Conservation (phyloP, 1,140 invertebrate species). For the Melanaphis sacchari region DNA sequence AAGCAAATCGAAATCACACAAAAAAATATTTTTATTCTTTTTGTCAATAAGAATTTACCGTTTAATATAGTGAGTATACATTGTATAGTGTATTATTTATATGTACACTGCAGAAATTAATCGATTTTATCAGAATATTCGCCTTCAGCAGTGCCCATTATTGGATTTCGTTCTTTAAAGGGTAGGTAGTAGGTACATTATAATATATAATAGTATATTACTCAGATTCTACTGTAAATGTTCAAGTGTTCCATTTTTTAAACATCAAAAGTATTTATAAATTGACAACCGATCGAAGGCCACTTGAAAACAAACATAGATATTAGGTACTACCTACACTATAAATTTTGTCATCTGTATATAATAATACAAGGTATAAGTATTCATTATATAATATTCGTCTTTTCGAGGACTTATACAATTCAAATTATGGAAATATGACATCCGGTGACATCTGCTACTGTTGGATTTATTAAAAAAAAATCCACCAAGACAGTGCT, state of each 20-base stretch:
- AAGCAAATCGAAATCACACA: background rate
- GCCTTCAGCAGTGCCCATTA: background rate
- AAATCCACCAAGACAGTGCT: background rate
- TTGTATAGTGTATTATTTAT: background rate
- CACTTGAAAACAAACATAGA: background rate
- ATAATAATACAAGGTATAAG: background rate
- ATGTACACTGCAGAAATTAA: background rate
- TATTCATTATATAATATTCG: background rate
- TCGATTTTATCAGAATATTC: background rate
- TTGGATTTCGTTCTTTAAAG: slow-evolving; percentile 14
- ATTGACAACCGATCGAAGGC: slow-evolving; percentile 22
- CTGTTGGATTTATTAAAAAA: background rate
- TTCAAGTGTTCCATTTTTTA: background rate
- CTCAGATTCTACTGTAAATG: background rate
- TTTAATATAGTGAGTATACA: background rate
- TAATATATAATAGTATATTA: background rate
- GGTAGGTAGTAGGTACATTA: background rate
- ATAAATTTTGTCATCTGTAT: background rate
- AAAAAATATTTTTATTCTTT: background rate
- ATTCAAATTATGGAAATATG: slow-evolving; percentile 45
- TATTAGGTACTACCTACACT: background rate
- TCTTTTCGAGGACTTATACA: slow-evolving; percentile 3
- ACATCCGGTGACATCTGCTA: slow-evolving; percentile 46
- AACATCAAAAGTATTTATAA: background rate
- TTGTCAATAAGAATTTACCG: background rate